Evolutionary conservation across 1,140 invertebrate genomes (phyloP), one percentile per base, ranked within the genome.

Genomic region (Agrypnia vestita): DNA sequence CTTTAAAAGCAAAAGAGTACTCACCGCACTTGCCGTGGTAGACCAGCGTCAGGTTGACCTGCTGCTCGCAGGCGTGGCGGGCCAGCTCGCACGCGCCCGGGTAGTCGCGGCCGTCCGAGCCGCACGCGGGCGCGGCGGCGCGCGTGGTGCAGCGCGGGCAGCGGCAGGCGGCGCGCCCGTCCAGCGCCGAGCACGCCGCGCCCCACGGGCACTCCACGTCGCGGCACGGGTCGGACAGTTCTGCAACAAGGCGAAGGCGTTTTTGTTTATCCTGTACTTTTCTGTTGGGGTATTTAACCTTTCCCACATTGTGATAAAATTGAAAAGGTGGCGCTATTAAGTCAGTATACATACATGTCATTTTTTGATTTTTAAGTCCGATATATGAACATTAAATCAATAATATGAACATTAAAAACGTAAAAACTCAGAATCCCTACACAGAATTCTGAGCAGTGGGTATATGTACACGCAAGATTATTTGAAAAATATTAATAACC

Each of bases 11-110:
- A 71, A 44, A 1, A 19, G 9, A 43, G 11, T 15, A 4, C 94
- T 93, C 89, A 97, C 97, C 96, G 89, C 97, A 98, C 91, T 95
- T 96, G 55, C 97, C 97, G 78, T 92, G 92, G 87, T 95, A 97
- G 86, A 95, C 95, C 83, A 97, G 91, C 6, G 92, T 93, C 81
- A 97, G 94, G 84, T 96, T 95, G 75, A 91, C 89, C 82, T 93
- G 92, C 49, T 91, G 90, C 25, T 91, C 90, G 87, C 96, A 98
- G 0, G 95, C 93, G 12, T 92, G 91, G 82, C 92, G 91, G 82
- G 93, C 92, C 69, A 98, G 89, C 84, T 97, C 94, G 88, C 97
- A 98, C 61, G 92, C 89, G 82, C 94, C 95, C 11, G 91, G 90
- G 86, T 96, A 95, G 86, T 95, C 94, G 80, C 90, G 87, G 19